These are phyloP conservation scores for Atopsyche davidsoni DNA, from an alignment of 1,140 invertebrate species.

Conservation along the genomic window DNA sequence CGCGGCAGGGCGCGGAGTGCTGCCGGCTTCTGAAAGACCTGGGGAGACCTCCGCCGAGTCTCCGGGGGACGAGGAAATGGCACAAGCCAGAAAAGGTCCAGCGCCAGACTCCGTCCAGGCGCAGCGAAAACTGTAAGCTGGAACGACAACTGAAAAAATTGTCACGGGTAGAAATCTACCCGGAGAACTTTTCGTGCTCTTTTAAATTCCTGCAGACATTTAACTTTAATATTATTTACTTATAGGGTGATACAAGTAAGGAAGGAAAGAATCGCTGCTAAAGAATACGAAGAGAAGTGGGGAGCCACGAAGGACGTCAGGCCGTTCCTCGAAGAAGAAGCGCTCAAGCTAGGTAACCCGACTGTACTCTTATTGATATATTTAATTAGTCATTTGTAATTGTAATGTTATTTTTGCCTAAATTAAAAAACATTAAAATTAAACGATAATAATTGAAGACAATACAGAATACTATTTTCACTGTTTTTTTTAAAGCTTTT, in stretches of 20 bases:
- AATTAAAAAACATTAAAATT: not conserved
- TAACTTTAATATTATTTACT: too few relatives aligned
- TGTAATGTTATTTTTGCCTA: not conserved
- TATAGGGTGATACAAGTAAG: conserved; percentile 20
- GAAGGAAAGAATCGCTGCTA: conserved; percentile 21
- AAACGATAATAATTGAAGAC: not conserved
- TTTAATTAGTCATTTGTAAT: not conserved
- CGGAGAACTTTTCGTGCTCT: too few relatives aligned
- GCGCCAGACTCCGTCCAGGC: not conserved
- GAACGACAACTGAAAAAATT: not conserved
- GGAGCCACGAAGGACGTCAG: conserved; percentile 13
- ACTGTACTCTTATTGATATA: not conserved
- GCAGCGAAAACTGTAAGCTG: conserved; percentile 8
- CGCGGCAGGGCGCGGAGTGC: too few relatives aligned
- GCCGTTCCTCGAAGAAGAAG: conserved; percentile 21
- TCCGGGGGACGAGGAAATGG: not conserved
- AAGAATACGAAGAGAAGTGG: conserved; percentile 26
- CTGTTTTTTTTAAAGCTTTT: not conserved
- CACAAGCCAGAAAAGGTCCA: not conserved
- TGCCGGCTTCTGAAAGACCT: too few relatives aligned
- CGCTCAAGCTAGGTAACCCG: conserved; percentile 16
- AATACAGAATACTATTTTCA: not conserved
- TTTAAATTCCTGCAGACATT: too few relatives aligned
- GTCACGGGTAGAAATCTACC: not conserved
- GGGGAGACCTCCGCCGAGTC: too few relatives aligned